Evolutionary conservation across 2,113 vertebrate genomes (phyloP), one percentile per base, ranked within the genome.

Genomic region (Cochlearius cochlearius): DNA sequence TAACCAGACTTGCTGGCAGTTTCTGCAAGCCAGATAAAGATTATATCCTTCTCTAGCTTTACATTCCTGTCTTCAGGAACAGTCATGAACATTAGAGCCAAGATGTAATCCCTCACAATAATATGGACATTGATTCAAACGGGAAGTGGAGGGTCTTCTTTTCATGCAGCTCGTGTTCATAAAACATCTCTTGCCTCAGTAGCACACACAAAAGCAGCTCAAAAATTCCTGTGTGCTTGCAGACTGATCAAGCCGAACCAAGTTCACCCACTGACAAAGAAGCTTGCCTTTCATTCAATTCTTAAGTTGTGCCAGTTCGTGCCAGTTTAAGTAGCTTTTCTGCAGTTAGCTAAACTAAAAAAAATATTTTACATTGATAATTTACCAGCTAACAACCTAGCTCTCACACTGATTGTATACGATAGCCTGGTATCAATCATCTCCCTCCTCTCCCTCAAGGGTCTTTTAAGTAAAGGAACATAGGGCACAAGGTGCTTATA

Each of bases 81-180:
- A 49, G 69, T 72, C 78, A 90, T 0, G 0, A 94, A 36, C 39
- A 26, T 76, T 8, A 66, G 39, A 95, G 85, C 34, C 74, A 85
- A 91, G 80, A 92, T 38, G 45, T 26, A 96, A 94, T 75, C 62
- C 56, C 71, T 85, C 84, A 75, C 63, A 94, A 77, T 56, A 86
- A 82, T 47, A 86, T 14, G 39, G 71, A 78, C 84, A 58, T 53
- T n/a, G 62, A 94, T 84, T 92, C 59, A 47, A 86, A 81, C 55
- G 80, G 79, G 67, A 96, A 88, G 63, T 36, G 27, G 67, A 94
- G 27, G 18, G 59, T 74, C 50, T 77, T 86, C 67, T 91, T 94
- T 91, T 77, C 63, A 80, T 36, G 58, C 50, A 86, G 86, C 49
- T 86, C 63, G 50, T 6, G 50, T 41, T 88, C 78, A 38, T 50